Base-by-base conservation (phyloP, 2,888 invertebrate genomes). In the Drosophila histrio region DNA sequence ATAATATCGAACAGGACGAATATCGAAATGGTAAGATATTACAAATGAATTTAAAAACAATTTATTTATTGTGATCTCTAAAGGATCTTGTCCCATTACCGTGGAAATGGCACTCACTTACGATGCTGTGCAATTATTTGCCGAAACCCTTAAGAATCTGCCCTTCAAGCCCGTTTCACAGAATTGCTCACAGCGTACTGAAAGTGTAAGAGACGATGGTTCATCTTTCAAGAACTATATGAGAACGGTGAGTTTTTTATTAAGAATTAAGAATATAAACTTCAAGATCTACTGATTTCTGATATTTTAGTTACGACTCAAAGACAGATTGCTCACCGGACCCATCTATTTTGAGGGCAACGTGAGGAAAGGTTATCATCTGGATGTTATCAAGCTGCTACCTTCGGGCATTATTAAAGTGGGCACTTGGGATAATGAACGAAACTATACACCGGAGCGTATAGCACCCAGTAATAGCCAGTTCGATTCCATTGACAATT, bases 121-220 rank as follows among this genome's bases (percentile, higher is more conserved):
- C 87, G 98, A 98, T 91, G 95, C 97, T 0, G 96, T 98, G 5
- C 93, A 94, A 69, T 91, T 98, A 56, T 97, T 97, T 90, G 95
- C 96, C 1, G 93, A 94, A 81, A 96, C 96, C 19, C 92, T 97
- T 17, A 94, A 94, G 74, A 94, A 95, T 79, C 91, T 96, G 8
- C 93, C 93, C 43, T 91, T 92, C 17, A 87, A 92, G 22, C 80
- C 93, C 0, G 91, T 91, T 63, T 76, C 91, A 3, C 89, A 96
- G 8, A 92, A 92, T 28, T 96, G 97, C 77, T 87, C 90, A 0
- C 93, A 94, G 28, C 81, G 80, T 7, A 87, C 86, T 2, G 92
- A 92, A 19, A 92, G 92, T 44, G 92, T 94, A 21, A 97, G 97
- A 95, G 93, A 93, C 60, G 95, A 95, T 82, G 98, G 98, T 3